Evolutionary conservation across 2,888 invertebrate species (phyloP), one percentile per base, ranked within the genome.

Genomic region (Drosophila cracens): DNA sequence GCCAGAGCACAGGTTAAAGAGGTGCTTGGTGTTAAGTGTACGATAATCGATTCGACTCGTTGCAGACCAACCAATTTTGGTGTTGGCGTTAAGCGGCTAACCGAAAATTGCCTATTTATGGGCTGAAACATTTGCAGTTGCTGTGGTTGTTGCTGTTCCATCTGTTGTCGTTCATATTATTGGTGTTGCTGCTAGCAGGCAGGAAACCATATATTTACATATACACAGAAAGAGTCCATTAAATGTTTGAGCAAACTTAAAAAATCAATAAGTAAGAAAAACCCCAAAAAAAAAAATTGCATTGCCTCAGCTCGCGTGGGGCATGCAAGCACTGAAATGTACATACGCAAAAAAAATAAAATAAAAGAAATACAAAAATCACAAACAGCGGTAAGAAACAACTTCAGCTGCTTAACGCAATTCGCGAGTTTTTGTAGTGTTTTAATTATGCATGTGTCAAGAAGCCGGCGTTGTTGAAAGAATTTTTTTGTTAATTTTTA

Each of bases 1-100:
- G n/a, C 49, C 40, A 38, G 66, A 73, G 70, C 64, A 75, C 79
- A 80, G 87, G 85, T 85, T 87, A 87, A 88, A 87, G 89, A 83
- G 89, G 83, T 89, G 78, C 72, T 75, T 85, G 89, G 87, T 87
- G 87, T 87, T 87, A 87, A 87, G 89, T 87, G 88, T 78, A 87
- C 75, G 89, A 87, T 87, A 87, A 89, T 87, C 87, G 90, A 88
- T 90, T 88, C 89, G 83, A 81, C 64, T 82, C 84, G 80, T 76
- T 83, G 70, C 74, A 69, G 76, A 73, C 64, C 61, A 60, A 34
- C 70, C 79, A 81, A 79, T 76, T 80, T 81, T 48, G 83, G 83
- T 81, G 86, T 85, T 85, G 88, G 83, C 86, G 89, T 90, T 90
- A 86, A 90, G 79, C 86, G 88, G 85, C 74, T 59, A 70, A 69